Percentiles rank a stretch among this genome's conserved stretches.
Conservation (phyloP, 2,113 vertebrate genomes). For the Dasyurus viverrinus region DNA sequence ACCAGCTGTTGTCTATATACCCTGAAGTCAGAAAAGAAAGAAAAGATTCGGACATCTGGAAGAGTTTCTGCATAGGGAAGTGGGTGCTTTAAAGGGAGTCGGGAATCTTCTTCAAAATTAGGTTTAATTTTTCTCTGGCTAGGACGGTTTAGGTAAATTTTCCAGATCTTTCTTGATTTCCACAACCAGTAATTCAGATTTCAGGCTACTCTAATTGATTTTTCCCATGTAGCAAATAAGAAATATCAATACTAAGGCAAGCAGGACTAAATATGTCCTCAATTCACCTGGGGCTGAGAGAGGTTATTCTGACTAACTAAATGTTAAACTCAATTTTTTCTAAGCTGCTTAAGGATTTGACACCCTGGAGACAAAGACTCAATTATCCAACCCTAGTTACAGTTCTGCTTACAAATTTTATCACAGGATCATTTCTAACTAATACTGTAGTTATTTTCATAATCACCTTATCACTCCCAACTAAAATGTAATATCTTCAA, state of each 20-base stretch:
- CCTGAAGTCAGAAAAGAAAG: neutral
- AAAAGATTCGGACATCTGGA: neutral
- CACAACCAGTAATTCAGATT: neutral
- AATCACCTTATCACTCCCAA: neutral
- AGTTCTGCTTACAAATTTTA: neutral
- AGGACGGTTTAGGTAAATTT: neutral
- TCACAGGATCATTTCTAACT: neutral
- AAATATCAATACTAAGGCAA: neutral
- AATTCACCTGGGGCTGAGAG: neutral
- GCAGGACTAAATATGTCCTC: neutral
- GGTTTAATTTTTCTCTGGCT: neutral
- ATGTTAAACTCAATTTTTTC: neutral
- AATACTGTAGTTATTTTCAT: neutral
- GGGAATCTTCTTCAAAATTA: neutral
- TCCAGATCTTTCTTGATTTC: neutral
- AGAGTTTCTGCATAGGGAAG: neutral
- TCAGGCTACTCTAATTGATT: neutral
- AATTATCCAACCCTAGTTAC: neutral
- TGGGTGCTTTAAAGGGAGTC: neutral
- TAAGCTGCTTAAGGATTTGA: neutral
- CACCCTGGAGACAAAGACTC: neutral
- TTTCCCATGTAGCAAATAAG: neutral
- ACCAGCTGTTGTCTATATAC: neutral
- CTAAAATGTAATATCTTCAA: neutral
- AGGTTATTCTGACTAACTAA: neutral